phyloP scores from a whole-genome alignment of 2,797 vertebrate species.

The Vipera latastei region DNA sequence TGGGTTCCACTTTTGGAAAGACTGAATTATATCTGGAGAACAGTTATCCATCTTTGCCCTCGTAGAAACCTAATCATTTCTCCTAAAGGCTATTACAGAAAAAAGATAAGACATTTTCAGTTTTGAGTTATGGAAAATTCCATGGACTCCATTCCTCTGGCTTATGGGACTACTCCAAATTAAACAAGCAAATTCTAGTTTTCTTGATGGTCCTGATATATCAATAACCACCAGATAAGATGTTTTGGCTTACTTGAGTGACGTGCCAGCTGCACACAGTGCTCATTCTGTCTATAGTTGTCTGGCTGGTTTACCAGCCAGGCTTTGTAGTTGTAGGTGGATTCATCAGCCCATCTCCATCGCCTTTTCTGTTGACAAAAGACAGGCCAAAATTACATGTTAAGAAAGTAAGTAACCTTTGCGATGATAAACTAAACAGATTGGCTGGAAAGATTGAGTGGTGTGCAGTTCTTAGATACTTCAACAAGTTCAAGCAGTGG shows the following conservation, averaged over 20 bases:
- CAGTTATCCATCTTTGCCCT: neutral
- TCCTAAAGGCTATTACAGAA: neutral
- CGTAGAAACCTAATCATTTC: neutral
- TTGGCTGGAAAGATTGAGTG: neutral
- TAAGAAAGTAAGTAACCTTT: neutral
- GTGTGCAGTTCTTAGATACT: neutral
- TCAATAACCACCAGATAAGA: neutral
- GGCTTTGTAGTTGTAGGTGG: neutral
- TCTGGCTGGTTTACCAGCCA: neutral
- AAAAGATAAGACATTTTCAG: neutral
- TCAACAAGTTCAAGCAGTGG: neutral
- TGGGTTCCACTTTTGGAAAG: neutral
- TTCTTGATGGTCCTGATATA: neutral
- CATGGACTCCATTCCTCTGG: neutral
- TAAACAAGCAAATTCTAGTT: neutral
- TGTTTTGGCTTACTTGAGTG: neutral
- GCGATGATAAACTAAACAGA: neutral
- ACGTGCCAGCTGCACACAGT: neutral
- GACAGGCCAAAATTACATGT: neutral
- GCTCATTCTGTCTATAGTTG: neutral
- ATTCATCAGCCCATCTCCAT: constrained; percentile 12
- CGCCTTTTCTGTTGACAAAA: neutral
- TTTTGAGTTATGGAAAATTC: neutral
- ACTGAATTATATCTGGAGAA: neutral
- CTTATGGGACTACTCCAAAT: neutral